phyloP scores from a whole-genome alignment of 2,797 vertebrate species.

The Schizopygopsis pylzovi region DNA sequence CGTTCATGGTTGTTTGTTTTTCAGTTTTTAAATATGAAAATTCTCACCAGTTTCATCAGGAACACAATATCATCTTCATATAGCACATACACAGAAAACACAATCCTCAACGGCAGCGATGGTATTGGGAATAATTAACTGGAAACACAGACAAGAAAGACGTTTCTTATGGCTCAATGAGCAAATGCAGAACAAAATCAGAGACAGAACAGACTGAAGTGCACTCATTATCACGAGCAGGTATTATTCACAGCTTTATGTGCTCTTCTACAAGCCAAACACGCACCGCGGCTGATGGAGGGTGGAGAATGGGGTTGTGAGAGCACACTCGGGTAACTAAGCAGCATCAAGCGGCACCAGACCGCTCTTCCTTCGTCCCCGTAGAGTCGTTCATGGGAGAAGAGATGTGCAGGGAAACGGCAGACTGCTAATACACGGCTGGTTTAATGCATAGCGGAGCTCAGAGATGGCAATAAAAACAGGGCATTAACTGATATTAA shows the following conservation, averaged over 20 bases:
- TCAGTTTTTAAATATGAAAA: neutral
- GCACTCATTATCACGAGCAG: slow-evolving; percentile 14
- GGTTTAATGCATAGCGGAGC: slow-evolving; percentile 16
- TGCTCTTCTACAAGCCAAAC: slow-evolving; percentile 27
- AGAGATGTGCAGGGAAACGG: slow-evolving; percentile 12
- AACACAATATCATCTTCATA: neutral
- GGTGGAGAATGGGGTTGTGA: slow-evolving; percentile 22
- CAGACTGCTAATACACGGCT: neutral
- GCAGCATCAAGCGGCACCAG: slow-evolving; percentile 17
- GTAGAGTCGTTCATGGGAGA: slow-evolving; percentile 22
- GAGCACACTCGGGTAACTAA: slow-evolving; percentile 30
- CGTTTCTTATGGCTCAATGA: neutral
- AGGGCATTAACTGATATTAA: slow-evolving; percentile 22
- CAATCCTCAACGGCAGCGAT: neutral
- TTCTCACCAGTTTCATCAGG: neutral
- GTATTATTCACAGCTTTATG: slow-evolving; percentile 29
- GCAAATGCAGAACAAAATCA: neutral
- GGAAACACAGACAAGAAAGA: neutral
- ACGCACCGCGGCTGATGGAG: slow-evolving; percentile 9
- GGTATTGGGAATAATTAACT: neutral
- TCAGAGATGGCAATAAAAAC: slow-evolving; percentile 18
- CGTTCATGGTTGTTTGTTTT: neutral
- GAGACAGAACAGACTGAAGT: neutral
- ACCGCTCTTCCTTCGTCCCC: neutral
- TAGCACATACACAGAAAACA: neutral